phyloP scores from a whole-genome alignment of 2,888 invertebrate genomes.

The Hofmannophila pseudospretella region DNA sequence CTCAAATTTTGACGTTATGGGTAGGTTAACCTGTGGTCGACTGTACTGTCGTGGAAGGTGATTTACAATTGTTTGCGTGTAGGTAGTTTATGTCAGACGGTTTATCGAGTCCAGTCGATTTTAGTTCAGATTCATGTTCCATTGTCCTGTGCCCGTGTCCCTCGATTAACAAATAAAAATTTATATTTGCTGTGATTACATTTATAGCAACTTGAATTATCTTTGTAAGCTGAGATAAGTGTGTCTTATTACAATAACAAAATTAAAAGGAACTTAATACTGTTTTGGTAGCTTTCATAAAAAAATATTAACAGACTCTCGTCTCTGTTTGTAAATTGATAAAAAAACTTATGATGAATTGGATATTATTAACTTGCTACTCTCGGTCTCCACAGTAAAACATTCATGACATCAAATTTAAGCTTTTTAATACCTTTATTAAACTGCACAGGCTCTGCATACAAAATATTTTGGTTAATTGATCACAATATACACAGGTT shows the following conservation, averaged over 20 bases:
- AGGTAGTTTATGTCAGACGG: constrained; percentile 61
- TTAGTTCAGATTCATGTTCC: constrained; percentile 59
- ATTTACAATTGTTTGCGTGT: constrained; percentile 50
- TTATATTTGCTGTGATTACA: constrained; percentile 74
- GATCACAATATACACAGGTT: no score
- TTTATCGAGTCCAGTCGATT: constrained; percentile 59
- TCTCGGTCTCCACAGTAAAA: no score
- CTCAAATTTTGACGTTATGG: no score
- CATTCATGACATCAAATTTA: no score
- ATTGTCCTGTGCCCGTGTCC: constrained; percentile 55
- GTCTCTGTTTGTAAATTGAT: neutral
- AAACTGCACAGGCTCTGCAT: no score
- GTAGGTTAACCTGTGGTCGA: no score
- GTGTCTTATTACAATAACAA: constrained; percentile 46
- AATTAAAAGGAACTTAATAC: constrained; percentile 35
- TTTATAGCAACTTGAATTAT: constrained; percentile 64
- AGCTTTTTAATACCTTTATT: neutral
- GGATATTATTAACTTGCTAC: neutral
- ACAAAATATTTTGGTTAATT: no score
- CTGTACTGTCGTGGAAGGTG: constrained; percentile 30
- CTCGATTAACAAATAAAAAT: constrained; percentile 57
- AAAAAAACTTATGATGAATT: no score
- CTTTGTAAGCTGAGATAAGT: constrained; percentile 54
- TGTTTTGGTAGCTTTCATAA: constrained; percentile 39
- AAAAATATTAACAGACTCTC: neutral